Base-by-base conservation (phyloP, 2,797 vertebrate genomes). In the Acipenser oxyrinchus region DNA sequence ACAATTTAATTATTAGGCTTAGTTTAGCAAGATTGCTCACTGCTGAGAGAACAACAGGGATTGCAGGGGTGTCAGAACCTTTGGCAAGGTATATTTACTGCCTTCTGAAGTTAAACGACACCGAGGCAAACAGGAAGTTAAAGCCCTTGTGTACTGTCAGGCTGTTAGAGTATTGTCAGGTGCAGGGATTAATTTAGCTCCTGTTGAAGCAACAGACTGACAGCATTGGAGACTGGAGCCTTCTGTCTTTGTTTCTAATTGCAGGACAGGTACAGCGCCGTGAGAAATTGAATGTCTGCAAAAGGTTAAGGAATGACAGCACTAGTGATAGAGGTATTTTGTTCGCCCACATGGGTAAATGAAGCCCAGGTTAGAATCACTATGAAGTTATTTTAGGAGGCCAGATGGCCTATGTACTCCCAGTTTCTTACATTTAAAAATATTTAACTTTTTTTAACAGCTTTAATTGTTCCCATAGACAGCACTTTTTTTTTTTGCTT, bases 231-330 rank as follows among this genome's bases (percentile, higher is more conserved):
- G 11, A 11, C 6, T n/a, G 55, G 15, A 13, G 15, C 15, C 55
- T 58, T 58, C 55, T n/a, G n/a, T 58, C 55, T 58, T n/a, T 58
- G 11, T 58, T 7, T 58, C 12, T 58, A 58, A 58, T 58, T 58
- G 15, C 55, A 58, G 55, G 55, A 13, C 55, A n/a, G 10, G 12
- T 11, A n/a, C 55, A 58, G 55, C 55, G 12, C 11, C 12, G 7
- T 15, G 55, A 58, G 12, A n/a, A n/a, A 58, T n/a, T 58, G 4
- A 58, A n/a, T n/a, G 12, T n/a, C 12, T 58, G 55, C 11, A 13
- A 58, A 58, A 58, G 55, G 55, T 58, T 58, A 58, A 58, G 15
- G 12, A 58, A 7, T 58, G 12, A n/a, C 55, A 58, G 12, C 55
- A 58, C 37, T 37, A 4, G 37, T 37, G 37, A 37, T 5, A 5